Conservation (phyloP, 2,888 invertebrate genomes). For the Griposia aprilina region DNA sequence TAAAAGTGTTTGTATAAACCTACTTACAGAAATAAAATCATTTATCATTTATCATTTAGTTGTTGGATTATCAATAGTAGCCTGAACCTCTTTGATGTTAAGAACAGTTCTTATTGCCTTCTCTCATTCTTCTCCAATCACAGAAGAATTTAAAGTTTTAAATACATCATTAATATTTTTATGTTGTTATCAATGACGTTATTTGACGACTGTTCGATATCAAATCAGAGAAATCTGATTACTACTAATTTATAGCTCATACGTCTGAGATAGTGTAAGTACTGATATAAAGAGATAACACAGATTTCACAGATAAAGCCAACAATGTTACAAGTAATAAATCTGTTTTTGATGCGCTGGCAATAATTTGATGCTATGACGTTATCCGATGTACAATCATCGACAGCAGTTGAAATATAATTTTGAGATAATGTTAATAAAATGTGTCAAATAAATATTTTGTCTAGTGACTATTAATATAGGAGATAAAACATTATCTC, state of each 20-base stretch:
- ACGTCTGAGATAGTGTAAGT: constrained; percentile 5
- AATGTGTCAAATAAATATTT: constrained; percentile 18
- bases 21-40: too few species aligned
- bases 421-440: constrained; percentile 16
- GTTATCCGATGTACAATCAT: constrained; percentile 6
- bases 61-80: neutral
- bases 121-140: neutral
- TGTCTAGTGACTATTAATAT: neutral
- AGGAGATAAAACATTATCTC: too few species aligned
- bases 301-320: constrained; percentile 35
- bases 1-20: too few species aligned
- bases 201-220: constrained; percentile 11
- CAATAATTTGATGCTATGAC: neutral
- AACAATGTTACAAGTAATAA: constrained; percentile 26
- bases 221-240: constrained; percentile 22
- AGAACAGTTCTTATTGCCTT: neutral
- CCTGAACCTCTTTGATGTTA: neutral
- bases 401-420: neutral
- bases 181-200: constrained; percentile 13
- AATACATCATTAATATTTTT: neutral
- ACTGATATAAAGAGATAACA: neutral
- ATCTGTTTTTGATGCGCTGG: constrained; percentile 23
- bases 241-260: neutral
- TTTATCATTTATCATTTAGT: too few species aligned
- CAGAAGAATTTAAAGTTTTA: neutral